These are phyloP conservation scores for Rhopalosiphum padi DNA, from an alignment of 1,140 invertebrate genomes.

Conservation along the genomic window DNA sequence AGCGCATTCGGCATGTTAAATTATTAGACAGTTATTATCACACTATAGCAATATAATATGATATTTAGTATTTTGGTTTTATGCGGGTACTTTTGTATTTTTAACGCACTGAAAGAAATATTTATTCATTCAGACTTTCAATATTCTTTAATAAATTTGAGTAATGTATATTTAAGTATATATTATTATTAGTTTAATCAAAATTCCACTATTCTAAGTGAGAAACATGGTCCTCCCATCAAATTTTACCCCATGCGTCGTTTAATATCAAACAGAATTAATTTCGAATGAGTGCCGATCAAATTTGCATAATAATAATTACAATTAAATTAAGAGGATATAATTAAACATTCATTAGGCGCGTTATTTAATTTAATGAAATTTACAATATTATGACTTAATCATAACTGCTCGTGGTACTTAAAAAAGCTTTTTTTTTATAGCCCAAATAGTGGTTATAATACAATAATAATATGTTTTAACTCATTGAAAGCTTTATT, in stretches of 20 bases:
- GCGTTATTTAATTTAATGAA: background rate
- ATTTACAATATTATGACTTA: background rate
- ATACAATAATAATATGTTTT: background rate
- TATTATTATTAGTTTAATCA: background rate
- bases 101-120: background rate
- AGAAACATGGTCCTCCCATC: background rate
- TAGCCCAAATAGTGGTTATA: too few relatives aligned
- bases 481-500: background rate
- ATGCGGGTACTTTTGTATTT: background rate
- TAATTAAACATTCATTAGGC: constrained; percentile 34
- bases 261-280: constrained; percentile 42
- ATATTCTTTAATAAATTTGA: background rate
- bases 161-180: background rate
- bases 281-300: background rate
- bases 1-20: background rate
- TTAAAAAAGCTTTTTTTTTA: background rate
- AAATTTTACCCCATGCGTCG: background rate
- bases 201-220: background rate
- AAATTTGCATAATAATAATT: constrained; percentile 44
- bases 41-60: too few relatives aligned
- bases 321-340: background rate
- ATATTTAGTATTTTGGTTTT: background rate
- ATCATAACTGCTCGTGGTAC: background rate
- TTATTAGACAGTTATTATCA: background rate
- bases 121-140: background rate